phyloP scores from a whole-genome alignment of 1,140 invertebrate genomes.

The Magallana ariakensis region DNA sequence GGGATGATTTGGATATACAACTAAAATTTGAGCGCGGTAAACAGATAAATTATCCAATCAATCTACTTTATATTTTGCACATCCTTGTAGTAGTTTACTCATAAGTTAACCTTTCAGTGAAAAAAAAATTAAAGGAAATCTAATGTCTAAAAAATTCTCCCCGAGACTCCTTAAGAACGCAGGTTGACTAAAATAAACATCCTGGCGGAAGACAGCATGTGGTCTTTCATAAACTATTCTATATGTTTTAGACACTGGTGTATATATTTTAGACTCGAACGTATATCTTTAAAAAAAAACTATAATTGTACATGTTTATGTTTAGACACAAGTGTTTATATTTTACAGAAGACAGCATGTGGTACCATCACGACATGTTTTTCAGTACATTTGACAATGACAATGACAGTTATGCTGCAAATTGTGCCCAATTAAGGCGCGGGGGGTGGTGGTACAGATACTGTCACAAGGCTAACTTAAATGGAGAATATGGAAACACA shows the following conservation, averaged over 20 bases:
- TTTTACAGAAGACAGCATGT: constrained; percentile 82
- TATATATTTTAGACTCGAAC: too few relatives aligned
- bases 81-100: too few relatives aligned
- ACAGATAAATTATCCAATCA: too few relatives aligned
- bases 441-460: not conserved
- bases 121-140: too few relatives aligned
- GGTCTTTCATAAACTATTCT: constrained; percentile 83
- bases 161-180: too few relatives aligned
- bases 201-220: constrained; percentile 81
- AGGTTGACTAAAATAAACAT: too few relatives aligned
- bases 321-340: constrained; percentile 79
- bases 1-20: too few relatives aligned
- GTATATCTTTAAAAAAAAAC: constrained; percentile 63
- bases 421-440: constrained; percentile 84
- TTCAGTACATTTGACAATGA: constrained; percentile 84
- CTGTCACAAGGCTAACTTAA: not conserved
- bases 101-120: too few relatives aligned
- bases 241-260: constrained; percentile 39
- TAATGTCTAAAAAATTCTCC: too few relatives aligned
- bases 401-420: constrained; percentile 83
- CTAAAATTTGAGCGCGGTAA: too few relatives aligned
- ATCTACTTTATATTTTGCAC: too few relatives aligned
- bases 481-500: not conserved
- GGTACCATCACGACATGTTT: constrained; percentile 81
- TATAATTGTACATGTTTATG: too few relatives aligned